Base-by-base conservation (phyloP, 1,140 invertebrate genomes). In the Stenopsyche tienmushanensis region DNA sequence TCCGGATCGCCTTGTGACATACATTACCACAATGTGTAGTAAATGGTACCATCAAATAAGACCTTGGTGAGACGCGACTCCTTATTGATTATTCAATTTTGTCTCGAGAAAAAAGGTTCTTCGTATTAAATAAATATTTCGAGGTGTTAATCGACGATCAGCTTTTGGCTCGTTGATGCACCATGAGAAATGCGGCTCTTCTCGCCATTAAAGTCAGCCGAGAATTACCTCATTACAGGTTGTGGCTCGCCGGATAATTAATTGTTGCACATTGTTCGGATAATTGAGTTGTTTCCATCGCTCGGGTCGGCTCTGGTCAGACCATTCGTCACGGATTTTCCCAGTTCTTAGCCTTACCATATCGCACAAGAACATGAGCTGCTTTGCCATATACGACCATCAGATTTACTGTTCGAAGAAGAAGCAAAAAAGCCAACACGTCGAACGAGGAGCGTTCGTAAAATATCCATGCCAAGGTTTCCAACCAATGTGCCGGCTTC, bases 391-490 rank as follows among this genome's bases (percentile, higher is more conserved):
- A 52, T 52, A 52, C 3, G 49, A 52, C n/a, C 1, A 20, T 5
- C 15, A 23, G 21, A 5, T n/a, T 25, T 18, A 20, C n/a, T n/a
- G n/a, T n/a, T n/a, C n/a, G n/a, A n/a, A 52, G 15, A 20, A 52
- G 21, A 34, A 34, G 13, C 5, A 34, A 7, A 34, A 34, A 34
- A 47, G 18, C 44, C n/a, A n/a, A n/a, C n/a, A n/a, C n/a, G n/a
- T n/a, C n/a, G n/a, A n/a, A n/a, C n/a, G n/a, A n/a, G n/a, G n/a
- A n/a, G n/a, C n/a, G n/a, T n/a, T n/a, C n/a, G 41, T 17, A 53
- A 54, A 53, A 54, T 41, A 65, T 65, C 44, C 53, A 26, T 65
- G 63, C 63, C 63, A 65, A 65, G 63, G 63, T 65, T 57, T 52
- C 15, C 53, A 18, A 58, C 53, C 25, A 47, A 42, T 57, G 54